Evolutionary conservation across 2,888 invertebrate genomes (phyloP), one percentile per base, ranked within the genome.

Genomic region (Cantharis lateralis): DNA sequence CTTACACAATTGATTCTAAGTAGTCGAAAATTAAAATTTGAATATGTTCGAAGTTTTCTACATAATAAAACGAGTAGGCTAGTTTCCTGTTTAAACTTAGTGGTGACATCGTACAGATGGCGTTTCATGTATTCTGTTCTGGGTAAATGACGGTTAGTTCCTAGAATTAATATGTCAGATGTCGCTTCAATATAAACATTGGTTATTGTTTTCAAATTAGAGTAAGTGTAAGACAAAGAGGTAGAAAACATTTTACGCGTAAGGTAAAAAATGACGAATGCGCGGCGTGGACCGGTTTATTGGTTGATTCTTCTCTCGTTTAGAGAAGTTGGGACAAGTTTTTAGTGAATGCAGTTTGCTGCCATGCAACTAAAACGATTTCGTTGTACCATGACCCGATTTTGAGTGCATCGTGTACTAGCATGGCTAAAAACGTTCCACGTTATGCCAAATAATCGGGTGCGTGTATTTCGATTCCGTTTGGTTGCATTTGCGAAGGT

Each of bases 361-460:
- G 86, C 85, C 83, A 85, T 86, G 86, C 85, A 86, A 86, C 85
- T 84, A 86, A 87, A 86, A 85, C 87, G 87, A 86, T 87, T 88
- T 87, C 86, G 87, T 87, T 87, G 87, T 87, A 86, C 86, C 87
- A 87, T 88, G 88, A 87, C 87, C 88, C 86, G 87, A 86, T 87
- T 88, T 86, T 82, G 85, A 86, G 85, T 86, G 86, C 86, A 86
- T 80, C 82, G 78, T 78, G 82, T 87, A 87, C 84, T 87, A 87
- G 81, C 85, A 82, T 82, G 79, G 75, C 80, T 84, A 83, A 86
- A 87, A 87, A 87, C 86, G 83, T 87, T 70, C 26, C 79, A n/a
- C 26, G 66, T 62, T 32, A 70, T 76, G 77, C 78, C 75, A 77
- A 82, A 82, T 77, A 78, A 75, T 79, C 72, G 76, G 79, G 79